Evolutionary conservation across 2,113 vertebrate species (phyloP).

Genomic region (Gobius niger): DNA sequence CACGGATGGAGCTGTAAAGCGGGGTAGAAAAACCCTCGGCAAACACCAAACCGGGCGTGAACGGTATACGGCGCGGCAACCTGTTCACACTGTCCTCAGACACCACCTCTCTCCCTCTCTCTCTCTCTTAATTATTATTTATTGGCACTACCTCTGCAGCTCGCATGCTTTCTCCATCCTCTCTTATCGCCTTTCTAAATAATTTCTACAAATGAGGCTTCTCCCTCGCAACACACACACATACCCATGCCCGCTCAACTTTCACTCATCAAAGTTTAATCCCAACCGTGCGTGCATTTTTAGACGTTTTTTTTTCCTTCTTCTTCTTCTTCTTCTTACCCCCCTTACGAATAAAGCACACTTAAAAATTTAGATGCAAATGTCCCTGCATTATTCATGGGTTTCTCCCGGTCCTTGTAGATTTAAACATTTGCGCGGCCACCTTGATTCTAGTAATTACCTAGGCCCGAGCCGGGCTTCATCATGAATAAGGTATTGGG

Average conservation of each 20-base stretch:
- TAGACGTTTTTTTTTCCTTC: conserved; percentile 54
- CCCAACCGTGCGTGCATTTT: conserved; percentile 67
- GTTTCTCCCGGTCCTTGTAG: conserved; percentile 93
- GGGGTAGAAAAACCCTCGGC: conserved; percentile 25
- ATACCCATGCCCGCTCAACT: conserved; percentile 77
- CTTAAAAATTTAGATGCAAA: conserved; percentile 99
- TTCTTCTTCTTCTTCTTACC: not conserved
- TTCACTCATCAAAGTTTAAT: conserved; percentile 99
- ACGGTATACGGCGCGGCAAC: conserved; percentile 48
- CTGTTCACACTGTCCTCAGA: conserved; percentile 45
- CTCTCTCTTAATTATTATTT: conserved; percentile 75
- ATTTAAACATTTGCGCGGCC: conserved; percentile 99
- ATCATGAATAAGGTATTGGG: conserved; percentile 99
- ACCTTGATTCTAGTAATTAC: conserved; percentile 99
- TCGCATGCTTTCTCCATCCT: conserved; percentile 57
- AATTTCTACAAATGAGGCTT: conserved; percentile 90
- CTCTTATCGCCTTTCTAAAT: conserved; percentile 89
- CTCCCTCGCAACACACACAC: not conserved
- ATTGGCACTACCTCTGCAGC: conserved; percentile 63
- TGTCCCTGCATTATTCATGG: conserved; percentile 99
- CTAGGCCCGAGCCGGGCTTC: conserved; percentile 87
- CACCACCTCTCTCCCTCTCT: conserved; percentile 37
- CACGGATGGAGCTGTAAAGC: conserved; percentile 54
- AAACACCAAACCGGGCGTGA: conserved; percentile 49
- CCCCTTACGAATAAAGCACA: conserved; percentile 91